Evolutionary conservation across 2,888 invertebrate species (phyloP).

Genomic region (Cacoxenus indagator): DNA sequence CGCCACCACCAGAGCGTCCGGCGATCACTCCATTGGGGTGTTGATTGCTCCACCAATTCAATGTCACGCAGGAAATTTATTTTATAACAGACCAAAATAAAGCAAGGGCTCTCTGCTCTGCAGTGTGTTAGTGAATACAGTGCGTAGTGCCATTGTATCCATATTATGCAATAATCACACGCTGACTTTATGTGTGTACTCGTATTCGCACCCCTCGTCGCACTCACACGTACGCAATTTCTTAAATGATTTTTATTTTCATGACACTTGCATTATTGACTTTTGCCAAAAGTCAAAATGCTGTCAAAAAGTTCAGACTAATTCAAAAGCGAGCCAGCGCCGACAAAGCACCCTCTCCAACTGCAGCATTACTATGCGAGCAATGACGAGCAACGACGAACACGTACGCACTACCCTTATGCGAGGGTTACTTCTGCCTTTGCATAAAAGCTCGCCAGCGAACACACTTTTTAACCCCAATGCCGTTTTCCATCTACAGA

Average conservation of each 20-base stretch:
- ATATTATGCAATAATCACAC: slow-evolving; percentile 19
- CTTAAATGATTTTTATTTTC: slow-evolving; percentile 27
- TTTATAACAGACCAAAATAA: background rate
- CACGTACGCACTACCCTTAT: background rate
- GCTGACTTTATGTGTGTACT: background rate
- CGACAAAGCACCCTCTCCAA: too few species aligned
- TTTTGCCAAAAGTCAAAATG: slow-evolving; percentile 39
- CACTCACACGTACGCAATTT: background rate
- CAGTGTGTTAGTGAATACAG: background rate
- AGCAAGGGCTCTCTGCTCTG: background rate
- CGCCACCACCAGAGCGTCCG: background rate
- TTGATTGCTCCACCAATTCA: slow-evolving; percentile 4
- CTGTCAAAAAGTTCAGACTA: slow-evolving; percentile 29
- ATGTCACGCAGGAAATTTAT: slow-evolving; percentile 15
- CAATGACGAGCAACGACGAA: too few species aligned
- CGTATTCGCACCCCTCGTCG: background rate
- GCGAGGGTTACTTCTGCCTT: background rate
- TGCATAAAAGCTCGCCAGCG: background rate
- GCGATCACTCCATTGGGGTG: background rate
- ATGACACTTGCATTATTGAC: slow-evolving; percentile 41
- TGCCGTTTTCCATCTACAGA: slow-evolving; percentile 11
- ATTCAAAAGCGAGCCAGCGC: background rate
- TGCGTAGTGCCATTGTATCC: too few species aligned
- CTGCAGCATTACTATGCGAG: too few species aligned
- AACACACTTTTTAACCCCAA: background rate